Evolutionary conservation across 1,140 invertebrate species (phyloP), one percentile per base, ranked within the genome.

Genomic region (Temnothorax nylanderi): DNA sequence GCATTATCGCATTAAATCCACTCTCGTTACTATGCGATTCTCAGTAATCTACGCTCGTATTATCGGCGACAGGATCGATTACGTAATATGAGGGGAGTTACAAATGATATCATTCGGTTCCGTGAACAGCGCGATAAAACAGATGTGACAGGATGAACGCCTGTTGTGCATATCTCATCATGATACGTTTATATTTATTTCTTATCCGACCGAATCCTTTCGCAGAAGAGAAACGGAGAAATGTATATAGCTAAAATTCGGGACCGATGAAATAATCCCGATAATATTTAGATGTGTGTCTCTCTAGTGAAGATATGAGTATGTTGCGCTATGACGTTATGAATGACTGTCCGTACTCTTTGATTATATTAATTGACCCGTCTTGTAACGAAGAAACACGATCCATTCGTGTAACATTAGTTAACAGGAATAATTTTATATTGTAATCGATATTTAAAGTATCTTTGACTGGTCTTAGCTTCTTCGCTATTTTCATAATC

Each of bases 231-330:
- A 64, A 85, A 34, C 51, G 21, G 13, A 26, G 16, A 41, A 32
- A 16, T 21, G 21, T 49, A 16, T 49, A 16, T 18, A 26, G 65
- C 3, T 69, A 2, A 32, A 34, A 87, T 13, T 11, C 62, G n/a
- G 3, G 49, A 26, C 58, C 47, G 81, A 71, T 81, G 65, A 84
- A 87, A 78, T 86, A 56, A 47, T n/a, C 10, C 58, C 37, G 60
- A 76, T 75, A 74, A 84, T 49, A 84, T 84, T 84, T 84, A 41
- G 67, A 84, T 44, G 49, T 44, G 49, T n/a, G 47, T 41, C 49
- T 11, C 16, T 8, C 13, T 32, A 65, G 32, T 41, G 47, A 26
- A 18, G 49, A 58, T 34, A 56, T 26, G 62, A 67, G 64, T 69
- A 69, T 65, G 16, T 69, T 5, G 47, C 34, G 34, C 34, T 49